Evolutionary conservation across 2,113 vertebrate genomes (phyloP).

Genomic region (Jaculus jaculus): DNA sequence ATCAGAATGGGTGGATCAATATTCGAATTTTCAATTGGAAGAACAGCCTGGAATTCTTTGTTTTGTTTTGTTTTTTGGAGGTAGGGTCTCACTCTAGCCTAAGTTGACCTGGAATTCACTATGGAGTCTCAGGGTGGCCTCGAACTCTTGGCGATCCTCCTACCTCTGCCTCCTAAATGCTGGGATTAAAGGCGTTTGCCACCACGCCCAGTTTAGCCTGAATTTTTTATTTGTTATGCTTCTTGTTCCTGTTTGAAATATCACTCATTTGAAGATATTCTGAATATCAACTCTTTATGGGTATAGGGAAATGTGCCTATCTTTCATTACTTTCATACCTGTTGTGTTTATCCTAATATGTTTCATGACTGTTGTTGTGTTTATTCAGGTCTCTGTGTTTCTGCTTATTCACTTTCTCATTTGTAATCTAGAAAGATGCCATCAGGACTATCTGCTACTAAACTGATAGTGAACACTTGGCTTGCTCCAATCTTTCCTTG

Average conservation of each 20-base stretch:
- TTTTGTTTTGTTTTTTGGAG: too few species aligned
- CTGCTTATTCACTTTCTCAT: constrained; percentile 9
- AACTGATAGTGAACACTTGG: background rate
- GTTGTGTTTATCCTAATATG: background rate
- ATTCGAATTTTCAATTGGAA: background rate
- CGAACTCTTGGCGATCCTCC: too few species aligned
- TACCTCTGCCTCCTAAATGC: too few species aligned
- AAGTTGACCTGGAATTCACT: too few species aligned
- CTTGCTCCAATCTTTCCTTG: background rate
- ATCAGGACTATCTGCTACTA: background rate
- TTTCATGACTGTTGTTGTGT: too few species aligned
- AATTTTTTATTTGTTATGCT: background rate
- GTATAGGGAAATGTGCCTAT: background rate
- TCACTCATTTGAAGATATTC: background rate
- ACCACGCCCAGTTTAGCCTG: too few species aligned
- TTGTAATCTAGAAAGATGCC: background rate
- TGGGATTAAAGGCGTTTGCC: too few species aligned
- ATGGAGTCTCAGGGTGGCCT: too few species aligned
- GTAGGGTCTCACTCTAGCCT: too few species aligned
- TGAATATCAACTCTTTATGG: background rate
- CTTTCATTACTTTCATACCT: background rate
- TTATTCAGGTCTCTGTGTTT: background rate
- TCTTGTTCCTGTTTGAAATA: background rate
- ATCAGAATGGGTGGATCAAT: too few species aligned
- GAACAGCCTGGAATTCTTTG: too few species aligned